These are phyloP conservation scores for Callipepla californica DNA, from an alignment of 2,113 vertebrate genomes.

Conservation along the genomic window DNA sequence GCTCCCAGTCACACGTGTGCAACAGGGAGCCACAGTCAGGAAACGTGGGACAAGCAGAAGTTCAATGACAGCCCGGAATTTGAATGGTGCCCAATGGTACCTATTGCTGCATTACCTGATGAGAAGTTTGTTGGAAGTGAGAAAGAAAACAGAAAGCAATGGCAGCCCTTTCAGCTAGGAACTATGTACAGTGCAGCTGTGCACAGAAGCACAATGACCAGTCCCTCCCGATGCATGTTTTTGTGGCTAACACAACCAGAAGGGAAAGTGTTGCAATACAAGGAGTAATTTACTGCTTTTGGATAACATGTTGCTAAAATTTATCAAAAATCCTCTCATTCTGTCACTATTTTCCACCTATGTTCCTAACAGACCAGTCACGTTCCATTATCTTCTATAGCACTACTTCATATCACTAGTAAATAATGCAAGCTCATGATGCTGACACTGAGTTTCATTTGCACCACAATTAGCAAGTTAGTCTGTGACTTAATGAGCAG, in stretches of 20 bases:
- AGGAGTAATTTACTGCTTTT: not conserved
- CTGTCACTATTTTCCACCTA: not conserved
- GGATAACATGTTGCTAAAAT: too few relatives aligned
- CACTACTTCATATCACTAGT: accelerated
- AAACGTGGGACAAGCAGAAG: accelerated
- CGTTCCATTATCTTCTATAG: accelerated
- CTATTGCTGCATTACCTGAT: not conserved
- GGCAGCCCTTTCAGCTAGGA: accelerated
- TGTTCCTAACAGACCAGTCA: accelerated
- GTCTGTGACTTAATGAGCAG: not conserved
- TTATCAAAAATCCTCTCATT: not conserved
- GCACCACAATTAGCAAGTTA: not conserved
- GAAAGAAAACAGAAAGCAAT: not conserved
- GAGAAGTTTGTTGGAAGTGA: not conserved
- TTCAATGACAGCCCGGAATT: not conserved
- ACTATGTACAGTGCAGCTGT: not conserved
- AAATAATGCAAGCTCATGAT: accelerated
- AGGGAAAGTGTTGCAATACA: not conserved
- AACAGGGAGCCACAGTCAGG: not conserved
- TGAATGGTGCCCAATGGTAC: accelerated
- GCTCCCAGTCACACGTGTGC: accelerated
- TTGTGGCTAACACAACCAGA: not conserved
- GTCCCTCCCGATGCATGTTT: accelerated
- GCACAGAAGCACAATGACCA: not conserved
- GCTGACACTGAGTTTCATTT: not conserved